phyloP scores from a whole-genome alignment of 2,113 vertebrate species.

The Hirundichthys speculiger region DNA sequence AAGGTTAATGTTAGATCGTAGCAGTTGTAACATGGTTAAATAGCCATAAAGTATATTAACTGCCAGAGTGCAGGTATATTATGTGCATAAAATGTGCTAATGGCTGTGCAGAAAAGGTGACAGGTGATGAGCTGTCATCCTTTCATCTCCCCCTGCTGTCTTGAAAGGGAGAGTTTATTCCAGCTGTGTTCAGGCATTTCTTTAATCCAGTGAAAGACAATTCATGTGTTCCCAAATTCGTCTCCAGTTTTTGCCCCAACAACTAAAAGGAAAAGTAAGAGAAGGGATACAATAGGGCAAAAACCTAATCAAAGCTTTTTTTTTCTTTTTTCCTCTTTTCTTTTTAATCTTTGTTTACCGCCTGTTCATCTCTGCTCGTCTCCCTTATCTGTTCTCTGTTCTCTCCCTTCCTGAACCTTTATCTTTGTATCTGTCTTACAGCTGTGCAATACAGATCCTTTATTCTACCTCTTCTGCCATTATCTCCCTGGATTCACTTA shows the following conservation, averaged over 20 bases:
- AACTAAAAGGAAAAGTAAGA: slow-evolving; percentile 19
- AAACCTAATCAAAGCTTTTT: slow-evolving; percentile 58
- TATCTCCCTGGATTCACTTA: slow-evolving; percentile 46
- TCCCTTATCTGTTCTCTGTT: slow-evolving; percentile 44
- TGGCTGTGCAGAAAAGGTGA: slow-evolving; percentile 9
- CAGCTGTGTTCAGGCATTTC: slow-evolving; percentile 31
- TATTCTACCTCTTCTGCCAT: slow-evolving; percentile 37
- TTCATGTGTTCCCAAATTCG: slow-evolving; percentile 49
- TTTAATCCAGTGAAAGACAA: slow-evolving; percentile 48
- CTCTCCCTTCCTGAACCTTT: slow-evolving; percentile 34
- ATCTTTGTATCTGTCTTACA: slow-evolving; percentile 55
- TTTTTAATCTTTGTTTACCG: slow-evolving; percentile 46
- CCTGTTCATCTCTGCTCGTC: slow-evolving; percentile 39
- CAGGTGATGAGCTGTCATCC: slow-evolving; percentile 11
- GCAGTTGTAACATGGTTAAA: neutral
- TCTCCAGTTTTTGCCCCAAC: slow-evolving; percentile 23
- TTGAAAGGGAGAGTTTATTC: slow-evolving; percentile 27
- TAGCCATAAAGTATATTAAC: slow-evolving; percentile 5
- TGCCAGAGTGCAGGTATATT: neutral
- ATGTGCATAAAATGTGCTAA: slow-evolving; percentile 17
- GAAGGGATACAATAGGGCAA: slow-evolving; percentile 22
- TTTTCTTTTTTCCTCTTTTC: no score
- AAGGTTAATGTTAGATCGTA: neutral
- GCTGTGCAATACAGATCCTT: slow-evolving; percentile 35
- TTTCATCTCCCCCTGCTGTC: slow-evolving; percentile 3